Evolutionary conservation across 2,888 invertebrate genomes (phyloP).

Genomic region (Aphodius sticticus): DNA sequence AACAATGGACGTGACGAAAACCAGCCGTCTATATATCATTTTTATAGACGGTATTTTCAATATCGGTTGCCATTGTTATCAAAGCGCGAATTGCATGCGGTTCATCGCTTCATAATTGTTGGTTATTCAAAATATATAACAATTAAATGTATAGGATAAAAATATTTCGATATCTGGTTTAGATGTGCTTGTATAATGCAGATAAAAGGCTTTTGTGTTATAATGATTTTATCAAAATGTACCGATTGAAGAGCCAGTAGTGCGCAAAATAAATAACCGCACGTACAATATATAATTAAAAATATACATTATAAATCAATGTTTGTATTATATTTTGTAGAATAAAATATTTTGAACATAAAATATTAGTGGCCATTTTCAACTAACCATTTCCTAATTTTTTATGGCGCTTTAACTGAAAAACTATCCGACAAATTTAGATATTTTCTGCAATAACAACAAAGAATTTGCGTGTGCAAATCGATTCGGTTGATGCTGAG

Average conservation of each 20-base stretch:
- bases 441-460: no score
- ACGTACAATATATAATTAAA: no score
- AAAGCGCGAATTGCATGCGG: background rate
- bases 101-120: background rate
- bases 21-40: background rate
- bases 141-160: background rate
- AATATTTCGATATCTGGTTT: background rate
- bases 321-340: no score
- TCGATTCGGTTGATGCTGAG: no score
- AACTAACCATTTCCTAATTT: no score
- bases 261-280: background rate
- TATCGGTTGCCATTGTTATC: background rate
- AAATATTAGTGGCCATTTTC: no score
- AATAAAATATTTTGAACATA: no score
- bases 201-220: background rate
- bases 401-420: no score
- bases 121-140: background rate
- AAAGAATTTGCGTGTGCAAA: no score
- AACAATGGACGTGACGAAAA: background rate
- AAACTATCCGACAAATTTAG: no score
- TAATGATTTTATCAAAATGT: background rate
- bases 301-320: no score
- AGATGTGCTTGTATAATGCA: background rate
- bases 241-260: background rate
- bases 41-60: background rate